Evolutionary conservation across 2,113 vertebrate species (phyloP).

Genomic region (Semicossyphus pulcher): DNA sequence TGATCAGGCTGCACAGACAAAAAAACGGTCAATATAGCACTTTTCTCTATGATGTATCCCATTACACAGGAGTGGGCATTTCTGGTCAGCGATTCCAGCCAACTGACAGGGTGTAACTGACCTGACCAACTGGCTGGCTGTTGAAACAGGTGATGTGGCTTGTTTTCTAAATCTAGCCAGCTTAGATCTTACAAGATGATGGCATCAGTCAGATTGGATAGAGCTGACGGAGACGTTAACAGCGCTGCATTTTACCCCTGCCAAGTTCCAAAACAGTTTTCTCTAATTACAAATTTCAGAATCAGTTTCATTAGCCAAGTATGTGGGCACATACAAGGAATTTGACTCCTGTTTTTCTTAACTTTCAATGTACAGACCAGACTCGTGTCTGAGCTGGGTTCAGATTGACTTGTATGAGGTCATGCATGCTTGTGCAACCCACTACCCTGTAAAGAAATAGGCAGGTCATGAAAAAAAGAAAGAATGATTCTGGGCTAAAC

Average conservation of each 20-base stretch:
- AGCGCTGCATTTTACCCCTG: background rate
- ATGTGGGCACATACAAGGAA: too few species aligned
- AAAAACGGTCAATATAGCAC: background rate
- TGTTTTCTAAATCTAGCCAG: background rate
- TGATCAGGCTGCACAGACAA: background rate
- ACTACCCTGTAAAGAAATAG: background rate
- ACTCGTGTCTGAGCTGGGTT: background rate
- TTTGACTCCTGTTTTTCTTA: too few species aligned
- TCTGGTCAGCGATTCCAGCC: background rate
- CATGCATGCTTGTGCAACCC: background rate
- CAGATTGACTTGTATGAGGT: background rate
- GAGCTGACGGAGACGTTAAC: background rate
- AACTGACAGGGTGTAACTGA: background rate
- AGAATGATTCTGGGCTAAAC: background rate
- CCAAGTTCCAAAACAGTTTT: background rate
- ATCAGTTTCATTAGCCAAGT: too few species aligned
- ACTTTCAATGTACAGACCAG: too few species aligned
- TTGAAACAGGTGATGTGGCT: background rate
- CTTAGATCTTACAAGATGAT: background rate
- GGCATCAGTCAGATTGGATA: background rate
- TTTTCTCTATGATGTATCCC: background rate
- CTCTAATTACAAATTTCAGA: too few species aligned
- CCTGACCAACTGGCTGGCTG: background rate
- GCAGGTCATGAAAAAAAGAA: background rate
- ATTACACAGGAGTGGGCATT: background rate